These are phyloP conservation scores for Cephalotes varians DNA, from an alignment of 2,888 invertebrate species.

Conservation along the genomic window DNA sequence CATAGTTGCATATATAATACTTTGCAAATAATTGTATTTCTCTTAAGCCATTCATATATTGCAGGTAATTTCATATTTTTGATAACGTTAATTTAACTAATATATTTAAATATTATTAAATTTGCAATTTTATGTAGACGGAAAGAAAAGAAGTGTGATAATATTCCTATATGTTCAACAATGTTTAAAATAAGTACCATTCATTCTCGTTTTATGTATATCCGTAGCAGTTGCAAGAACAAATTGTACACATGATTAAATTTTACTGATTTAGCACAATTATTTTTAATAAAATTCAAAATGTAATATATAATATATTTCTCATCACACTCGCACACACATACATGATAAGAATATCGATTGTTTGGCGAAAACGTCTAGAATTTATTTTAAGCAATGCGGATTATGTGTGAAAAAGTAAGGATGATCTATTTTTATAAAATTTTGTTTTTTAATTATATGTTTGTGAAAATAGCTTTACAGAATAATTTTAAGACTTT, in stretches of 20 bases:
- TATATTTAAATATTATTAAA: constrained; percentile 30
- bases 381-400: constrained; percentile 20
- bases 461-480: neutral
- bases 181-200: constrained; percentile 16
- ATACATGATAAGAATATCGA: too few relatives aligned
- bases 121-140: neutral
- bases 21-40: constrained; percentile 7
- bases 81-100: constrained; percentile 34
- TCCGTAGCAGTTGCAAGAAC: neutral
- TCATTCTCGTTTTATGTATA: neutral
- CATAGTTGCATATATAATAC: neutral
- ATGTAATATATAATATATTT: neutral
- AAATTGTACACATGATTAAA: neutral
- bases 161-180: neutral
- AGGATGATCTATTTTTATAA: constrained; percentile 22
- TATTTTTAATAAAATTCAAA: constrained; percentile 2
- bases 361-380: neutral
- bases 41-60: constrained; percentile 10
- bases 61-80: constrained; percentile 36
- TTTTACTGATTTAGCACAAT: neutral
- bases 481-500: constrained; percentile 26
- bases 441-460: constrained; percentile 19
- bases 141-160: neutral
- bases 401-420: neutral
- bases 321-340: too few relatives aligned